A percentile compares a stretch with the other conserved stretches of the same genome.
Conservation (phyloP, 1,140 invertebrate species). For the Cydia fagiglandana region DNA sequence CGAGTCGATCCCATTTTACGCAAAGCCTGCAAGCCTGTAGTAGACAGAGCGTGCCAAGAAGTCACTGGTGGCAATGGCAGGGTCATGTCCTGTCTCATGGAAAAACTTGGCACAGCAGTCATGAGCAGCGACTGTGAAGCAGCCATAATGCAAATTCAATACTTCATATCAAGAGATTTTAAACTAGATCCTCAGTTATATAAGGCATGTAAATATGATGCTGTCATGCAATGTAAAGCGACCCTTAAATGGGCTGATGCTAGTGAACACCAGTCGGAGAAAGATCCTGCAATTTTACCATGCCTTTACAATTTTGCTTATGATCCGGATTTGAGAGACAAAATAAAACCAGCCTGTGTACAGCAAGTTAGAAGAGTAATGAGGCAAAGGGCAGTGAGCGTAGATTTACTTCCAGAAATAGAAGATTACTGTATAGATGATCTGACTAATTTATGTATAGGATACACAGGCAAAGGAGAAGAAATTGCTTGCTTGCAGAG, state of each 20-base stretch:
- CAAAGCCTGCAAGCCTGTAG: conserved; percentile 91
- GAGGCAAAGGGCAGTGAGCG: conserved; percentile 93
- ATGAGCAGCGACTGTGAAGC: conserved; percentile 96
- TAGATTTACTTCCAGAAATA: conserved; percentile 96
- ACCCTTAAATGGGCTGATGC: conserved; percentile 88
- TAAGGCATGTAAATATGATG: conserved; percentile 92
- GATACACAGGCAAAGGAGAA: conserved; percentile 90
- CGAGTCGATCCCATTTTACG: conserved; percentile 93
- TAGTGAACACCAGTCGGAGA: conserved; percentile 72
- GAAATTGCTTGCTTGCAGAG: conserved; percentile 96
- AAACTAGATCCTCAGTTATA: conserved; percentile 95
- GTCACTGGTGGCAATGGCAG: conserved; percentile 84
- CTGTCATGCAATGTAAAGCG: conserved; percentile 89
- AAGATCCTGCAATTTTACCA: conserved; percentile 90
- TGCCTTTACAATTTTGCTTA: conserved; percentile 95
- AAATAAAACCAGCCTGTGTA: conserved; percentile 83
- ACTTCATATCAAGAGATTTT: conserved; percentile 97
- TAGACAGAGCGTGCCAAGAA: conserved; percentile 85
- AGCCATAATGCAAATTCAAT: conserved; percentile 96
- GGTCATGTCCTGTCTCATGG: conserved; percentile 96
- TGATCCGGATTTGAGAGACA: conserved; percentile 83
- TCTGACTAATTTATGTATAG: conserved; percentile 89
- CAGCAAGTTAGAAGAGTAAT: conserved; percentile 94
- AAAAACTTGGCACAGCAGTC: conserved; percentile 89
- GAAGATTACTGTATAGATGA: conserved; percentile 94